A percentile compares a stretch with the other conserved stretches of the same genome.
Conservation (phyloP, 2,797 vertebrate species). For the Coreius guichenoti region DNA sequence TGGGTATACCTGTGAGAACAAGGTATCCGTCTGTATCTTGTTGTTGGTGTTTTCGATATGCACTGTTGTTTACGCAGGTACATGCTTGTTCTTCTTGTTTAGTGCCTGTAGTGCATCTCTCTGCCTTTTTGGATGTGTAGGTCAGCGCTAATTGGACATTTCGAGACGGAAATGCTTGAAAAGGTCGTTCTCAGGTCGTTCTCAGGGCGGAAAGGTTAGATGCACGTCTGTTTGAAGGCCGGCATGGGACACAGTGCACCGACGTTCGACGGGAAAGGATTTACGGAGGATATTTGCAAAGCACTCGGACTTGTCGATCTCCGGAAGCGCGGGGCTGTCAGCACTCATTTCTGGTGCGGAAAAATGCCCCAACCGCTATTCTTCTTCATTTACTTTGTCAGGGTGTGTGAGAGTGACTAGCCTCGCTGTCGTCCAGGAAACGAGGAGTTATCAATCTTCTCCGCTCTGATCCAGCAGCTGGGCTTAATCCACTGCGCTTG, state of each 20-base stretch:
- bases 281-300: conserved; percentile 19
- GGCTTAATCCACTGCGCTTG: not conserved
- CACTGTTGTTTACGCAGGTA: not conserved
- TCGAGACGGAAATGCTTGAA: conserved; percentile 54
- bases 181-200: conserved; percentile 58
- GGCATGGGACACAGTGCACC: conserved; percentile 2
- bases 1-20: conserved; percentile 36
- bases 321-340: conserved; percentile 26
- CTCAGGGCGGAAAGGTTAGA: conserved; percentile 53
- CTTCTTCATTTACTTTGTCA: conserved; percentile 59
- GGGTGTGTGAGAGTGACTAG: conserved; percentile 50
- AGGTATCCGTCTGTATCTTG: not conserved
- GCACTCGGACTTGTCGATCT: conserved; percentile 46
- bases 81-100: conserved; percentile 12
- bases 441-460: conserved; percentile 55
- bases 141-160: conserved; percentile 60
- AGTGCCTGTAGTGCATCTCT: conserved; percentile 40
- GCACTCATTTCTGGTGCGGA: conserved; percentile 14
- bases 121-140: conserved; percentile 44
- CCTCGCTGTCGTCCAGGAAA: conserved; percentile 49
- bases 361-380: conserved; percentile 41
- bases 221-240: conserved; percentile 33
- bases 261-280: conserved; percentile 34
- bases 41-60: too few relatives aligned
- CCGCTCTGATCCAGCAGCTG: not conserved